These are phyloP conservation scores for Phocoena phocoena DNA, from an alignment of 2,113 vertebrate genomes.

Conservation along the genomic window DNA sequence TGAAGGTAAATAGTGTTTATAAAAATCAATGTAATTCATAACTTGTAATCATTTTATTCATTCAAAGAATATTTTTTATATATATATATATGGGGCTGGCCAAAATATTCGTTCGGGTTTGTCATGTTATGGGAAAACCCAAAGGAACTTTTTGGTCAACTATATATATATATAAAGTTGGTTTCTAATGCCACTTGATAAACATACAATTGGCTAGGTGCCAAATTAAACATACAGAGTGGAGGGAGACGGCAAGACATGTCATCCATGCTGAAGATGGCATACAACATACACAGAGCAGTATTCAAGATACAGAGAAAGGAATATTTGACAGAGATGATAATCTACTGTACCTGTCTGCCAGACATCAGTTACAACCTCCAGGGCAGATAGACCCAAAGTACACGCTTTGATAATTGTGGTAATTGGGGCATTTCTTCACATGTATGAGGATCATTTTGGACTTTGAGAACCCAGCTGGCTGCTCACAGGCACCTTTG, in stretches of 20 bases:
- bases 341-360: neutral
- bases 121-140: too few species aligned
- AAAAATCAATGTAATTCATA: neutral
- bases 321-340: neutral
- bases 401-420: neutral
- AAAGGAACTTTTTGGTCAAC: too few species aligned
- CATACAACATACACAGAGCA: rapidly evolving
- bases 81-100: neutral
- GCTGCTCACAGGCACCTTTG: neutral
- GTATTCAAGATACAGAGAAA: neutral
- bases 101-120: too few species aligned
- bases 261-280: neutral
- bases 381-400: neutral
- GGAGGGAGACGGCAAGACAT: neutral
- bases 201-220: too few species aligned
- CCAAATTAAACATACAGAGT: neutral
- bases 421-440: neutral
- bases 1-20: neutral
- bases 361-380: neutral
- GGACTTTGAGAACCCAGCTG: neutral
- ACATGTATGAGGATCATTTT: neutral
- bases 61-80: neutral
- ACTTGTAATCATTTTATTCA: neutral
- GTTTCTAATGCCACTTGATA: neutral
- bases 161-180: neutral